Percentiles rank a stretch among this genome's conserved stretches.
Evolutionary conservation across 2,888 invertebrate species (phyloP).

Genomic region (Boloria selene): DNA sequence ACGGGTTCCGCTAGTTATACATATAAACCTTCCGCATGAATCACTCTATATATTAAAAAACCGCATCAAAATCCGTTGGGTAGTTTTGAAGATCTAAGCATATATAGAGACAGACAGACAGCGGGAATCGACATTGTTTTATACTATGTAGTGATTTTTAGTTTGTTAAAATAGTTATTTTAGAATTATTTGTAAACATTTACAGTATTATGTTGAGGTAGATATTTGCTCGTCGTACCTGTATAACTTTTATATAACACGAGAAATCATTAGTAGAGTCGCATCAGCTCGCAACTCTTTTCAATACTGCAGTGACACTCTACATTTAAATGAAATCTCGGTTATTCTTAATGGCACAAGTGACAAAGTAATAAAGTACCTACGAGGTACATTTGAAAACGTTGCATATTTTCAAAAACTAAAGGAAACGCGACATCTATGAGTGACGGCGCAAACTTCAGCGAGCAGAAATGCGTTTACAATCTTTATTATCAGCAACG

Average conservation of each 20-base stretch:
- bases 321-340: conserved; percentile 31
- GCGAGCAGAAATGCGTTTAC: conserved; percentile 77
- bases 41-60: no score
- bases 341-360: conserved; percentile 29
- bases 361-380: conserved; percentile 17
- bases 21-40: no score
- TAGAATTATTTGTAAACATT: background rate
- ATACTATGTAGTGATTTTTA: no score
- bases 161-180: background rate
- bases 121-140: no score
- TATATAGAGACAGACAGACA: no score
- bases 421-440: conserved; percentile 76
- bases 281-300: conserved; percentile 26
- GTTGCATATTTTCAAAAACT: conserved; percentile 38
- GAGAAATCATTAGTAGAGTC: conserved; percentile 30
- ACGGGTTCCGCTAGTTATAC: no score
- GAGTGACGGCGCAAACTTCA: conserved; percentile 73
- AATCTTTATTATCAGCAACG: conserved; percentile 78
- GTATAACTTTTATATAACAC: conserved; percentile 25
- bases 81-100: no score
- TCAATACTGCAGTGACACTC: conserved; percentile 28
- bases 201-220: background rate
- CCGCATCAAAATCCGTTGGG: no score
- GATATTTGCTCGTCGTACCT: background rate
- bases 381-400: conserved; percentile 30